Evolutionary conservation across 1,140 invertebrate species (phyloP), one percentile per base, ranked within the genome.

Genomic region (Onthophagus taurus): DNA sequence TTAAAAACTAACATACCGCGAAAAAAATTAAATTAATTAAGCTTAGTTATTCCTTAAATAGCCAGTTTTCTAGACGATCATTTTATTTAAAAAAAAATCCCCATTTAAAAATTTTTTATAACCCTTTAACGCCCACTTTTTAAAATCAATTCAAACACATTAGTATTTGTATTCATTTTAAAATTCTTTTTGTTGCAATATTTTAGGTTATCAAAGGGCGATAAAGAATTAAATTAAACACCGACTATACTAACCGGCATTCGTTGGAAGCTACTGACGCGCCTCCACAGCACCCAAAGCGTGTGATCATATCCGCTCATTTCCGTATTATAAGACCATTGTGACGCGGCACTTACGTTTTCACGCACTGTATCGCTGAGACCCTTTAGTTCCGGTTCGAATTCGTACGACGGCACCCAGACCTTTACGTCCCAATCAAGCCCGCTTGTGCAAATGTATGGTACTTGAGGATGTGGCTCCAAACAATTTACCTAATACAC

Each of bases 371-470:
- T 56, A 6, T 50, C 13, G n/a, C 46, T 31, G 17, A 65, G 42
- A 20, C 48, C 53, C 7, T 18, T 29, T 36, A 65, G 44, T n/a
- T 42, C 29, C 7, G 58, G 55, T 44, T 61, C 54, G 4, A 49
- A 42, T 46, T 81, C 72, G 47, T 72, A 70, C 1, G 77, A 80
- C 4, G 92, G 90, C 13, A 85, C 72, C 91, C 92, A 97, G 33
- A 97, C 82, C 72, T 97, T 97, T 2, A 96, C 80, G 63, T 92
- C 86, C 56, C 80, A 77, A 68, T 96, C 92, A 3, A 96, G 68
- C 2, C 93, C 90, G 69, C 86, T 89, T 1, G 90, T 92, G 3
- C 89, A 92, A 48, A 97, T 67, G 31, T 90, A 73, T 9, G 93
- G 93, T 54, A 83, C 76, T 51, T 75, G 71, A 1, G 93, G 92